A percentile compares a stretch with the other conserved stretches of the same genome.
Conservation (phyloP, 2,888 invertebrate genomes). For the Eupithecia tripunctaria region DNA sequence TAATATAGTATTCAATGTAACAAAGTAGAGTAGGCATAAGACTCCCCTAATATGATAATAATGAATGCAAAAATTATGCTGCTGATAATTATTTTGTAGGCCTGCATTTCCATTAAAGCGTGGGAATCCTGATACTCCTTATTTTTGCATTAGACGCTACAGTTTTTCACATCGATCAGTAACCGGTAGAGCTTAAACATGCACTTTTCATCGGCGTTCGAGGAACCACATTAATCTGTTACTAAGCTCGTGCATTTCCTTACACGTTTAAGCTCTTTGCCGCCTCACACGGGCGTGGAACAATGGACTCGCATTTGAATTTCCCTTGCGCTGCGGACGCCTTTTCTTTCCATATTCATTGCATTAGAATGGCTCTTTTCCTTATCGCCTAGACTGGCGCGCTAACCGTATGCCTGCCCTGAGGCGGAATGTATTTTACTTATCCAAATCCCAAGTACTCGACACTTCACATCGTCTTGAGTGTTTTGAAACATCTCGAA, state of each 20-base stretch:
- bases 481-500: conserved; percentile 40
- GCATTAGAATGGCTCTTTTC: conserved; percentile 50
- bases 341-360: conserved; percentile 66
- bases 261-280: conserved; percentile 69
- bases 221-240: conserved; percentile 61
- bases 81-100: neutral
- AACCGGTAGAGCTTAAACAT: conserved; percentile 39
- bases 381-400: conserved; percentile 40
- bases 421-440: conserved; percentile 36
- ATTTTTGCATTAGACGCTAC: conserved; percentile 36
- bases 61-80: neutral
- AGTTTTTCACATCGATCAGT: conserved; percentile 41
- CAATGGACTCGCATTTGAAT: conserved; percentile 72
- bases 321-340: conserved; percentile 56
- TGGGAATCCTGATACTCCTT: neutral
- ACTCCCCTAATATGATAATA: neutral
- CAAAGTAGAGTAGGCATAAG: neutral
- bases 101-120: conserved; percentile 4
- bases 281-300: conserved; percentile 58
- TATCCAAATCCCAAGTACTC: conserved; percentile 28
- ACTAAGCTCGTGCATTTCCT: conserved; percentile 56
- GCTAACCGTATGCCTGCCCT: conserved; percentile 29
- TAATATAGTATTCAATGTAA: neutral
- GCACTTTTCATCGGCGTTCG: conserved; percentile 43
- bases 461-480: conserved; percentile 34